Conservation (phyloP, 1,140 invertebrate genomes). For the Drosophila setifemur region DNA sequence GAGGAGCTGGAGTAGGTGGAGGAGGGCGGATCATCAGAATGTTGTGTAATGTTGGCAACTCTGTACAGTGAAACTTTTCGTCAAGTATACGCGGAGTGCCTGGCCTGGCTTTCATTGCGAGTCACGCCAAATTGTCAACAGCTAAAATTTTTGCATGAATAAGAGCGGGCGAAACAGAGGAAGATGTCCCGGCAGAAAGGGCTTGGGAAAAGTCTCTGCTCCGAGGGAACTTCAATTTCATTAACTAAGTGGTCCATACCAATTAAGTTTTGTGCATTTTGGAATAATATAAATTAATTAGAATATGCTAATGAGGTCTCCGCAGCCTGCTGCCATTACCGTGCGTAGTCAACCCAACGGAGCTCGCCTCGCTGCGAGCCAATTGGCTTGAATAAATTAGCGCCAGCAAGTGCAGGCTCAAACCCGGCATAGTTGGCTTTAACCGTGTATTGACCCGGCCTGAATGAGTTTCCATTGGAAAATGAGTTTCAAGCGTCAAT, state of each 20-base stretch:
- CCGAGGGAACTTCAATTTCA: constrained; percentile 65
- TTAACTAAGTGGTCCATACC: constrained; percentile 77
- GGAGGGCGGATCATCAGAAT: constrained; percentile 25
- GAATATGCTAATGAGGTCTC: constrained; percentile 72
- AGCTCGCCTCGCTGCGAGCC: constrained; percentile 40
- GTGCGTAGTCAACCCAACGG: constrained; percentile 2
- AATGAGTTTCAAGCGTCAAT: constrained; percentile 4
- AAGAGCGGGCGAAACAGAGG: not conserved
- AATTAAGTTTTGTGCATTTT: constrained; percentile 78
- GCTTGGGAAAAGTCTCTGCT: not conserved
- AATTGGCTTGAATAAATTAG: constrained; percentile 78
- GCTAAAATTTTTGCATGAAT: constrained; percentile 26
- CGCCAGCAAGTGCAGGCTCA: constrained; percentile 57
- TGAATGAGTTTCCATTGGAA: not conserved
- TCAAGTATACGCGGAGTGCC: constrained; percentile 28
- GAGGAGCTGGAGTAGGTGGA: not conserved
- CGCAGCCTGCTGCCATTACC: constrained; percentile 1
- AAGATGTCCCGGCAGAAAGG: not conserved
- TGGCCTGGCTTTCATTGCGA: not conserved
- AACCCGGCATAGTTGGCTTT: constrained; percentile 27
- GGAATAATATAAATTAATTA: constrained; percentile 81
- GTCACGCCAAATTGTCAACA: constrained; percentile 39
- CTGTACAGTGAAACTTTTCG: constrained; percentile 53
- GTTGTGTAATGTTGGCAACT: constrained; percentile 51
- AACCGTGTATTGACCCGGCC: constrained; percentile 28